Conservation (phyloP, 2,113 vertebrate genomes). For the Xyrauchen texanus region DNA sequence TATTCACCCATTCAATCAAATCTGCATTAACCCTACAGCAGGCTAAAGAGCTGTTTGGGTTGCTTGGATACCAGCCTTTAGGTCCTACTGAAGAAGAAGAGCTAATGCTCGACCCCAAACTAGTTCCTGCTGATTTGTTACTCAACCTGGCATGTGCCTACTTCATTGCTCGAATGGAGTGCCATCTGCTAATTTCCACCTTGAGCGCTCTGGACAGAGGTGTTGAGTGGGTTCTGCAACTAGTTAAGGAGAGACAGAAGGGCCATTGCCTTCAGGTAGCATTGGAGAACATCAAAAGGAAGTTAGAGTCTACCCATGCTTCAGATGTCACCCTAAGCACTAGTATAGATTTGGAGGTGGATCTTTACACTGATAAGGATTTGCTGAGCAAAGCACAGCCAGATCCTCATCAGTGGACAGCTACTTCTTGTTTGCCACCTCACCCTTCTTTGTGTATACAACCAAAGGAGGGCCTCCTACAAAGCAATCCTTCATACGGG, state of each 20-base stretch:
- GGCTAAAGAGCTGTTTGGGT: slow-evolving; percentile 75
- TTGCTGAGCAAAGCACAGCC: not conserved
- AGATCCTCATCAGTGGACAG: not conserved
- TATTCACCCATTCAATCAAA: slow-evolving; percentile 82
- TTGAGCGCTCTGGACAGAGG: slow-evolving; percentile 52
- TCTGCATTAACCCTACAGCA: slow-evolving; percentile 77
- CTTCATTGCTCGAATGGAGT: slow-evolving; percentile 83
- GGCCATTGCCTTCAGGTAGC: slow-evolving; percentile 64
- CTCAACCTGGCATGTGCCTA: slow-evolving; percentile 76
- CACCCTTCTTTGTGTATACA: not conserved
- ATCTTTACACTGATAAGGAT: slow-evolving; percentile 70
- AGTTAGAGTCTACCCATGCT: slow-evolving; percentile 37
- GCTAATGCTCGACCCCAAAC: slow-evolving; percentile 49
- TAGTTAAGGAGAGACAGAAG: slow-evolving; percentile 74
- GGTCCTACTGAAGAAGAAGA: slow-evolving; percentile 59
- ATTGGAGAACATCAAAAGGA: slow-evolving; percentile 66
- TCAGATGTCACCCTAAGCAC: not conserved
- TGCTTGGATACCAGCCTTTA: slow-evolving; percentile 77
- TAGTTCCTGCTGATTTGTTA: slow-evolving; percentile 50
- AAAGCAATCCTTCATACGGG: not conserved
- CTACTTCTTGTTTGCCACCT: not conserved
- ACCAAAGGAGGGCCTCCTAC: not conserved
- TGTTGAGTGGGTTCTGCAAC: slow-evolving; percentile 57
- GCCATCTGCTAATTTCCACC: slow-evolving; percentile 75
- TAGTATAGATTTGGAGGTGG: slow-evolving; percentile 34